These are phyloP conservation scores for Cremastinae sp. DNA, from an alignment of 2,888 invertebrate species.

Conservation along the genomic window DNA sequence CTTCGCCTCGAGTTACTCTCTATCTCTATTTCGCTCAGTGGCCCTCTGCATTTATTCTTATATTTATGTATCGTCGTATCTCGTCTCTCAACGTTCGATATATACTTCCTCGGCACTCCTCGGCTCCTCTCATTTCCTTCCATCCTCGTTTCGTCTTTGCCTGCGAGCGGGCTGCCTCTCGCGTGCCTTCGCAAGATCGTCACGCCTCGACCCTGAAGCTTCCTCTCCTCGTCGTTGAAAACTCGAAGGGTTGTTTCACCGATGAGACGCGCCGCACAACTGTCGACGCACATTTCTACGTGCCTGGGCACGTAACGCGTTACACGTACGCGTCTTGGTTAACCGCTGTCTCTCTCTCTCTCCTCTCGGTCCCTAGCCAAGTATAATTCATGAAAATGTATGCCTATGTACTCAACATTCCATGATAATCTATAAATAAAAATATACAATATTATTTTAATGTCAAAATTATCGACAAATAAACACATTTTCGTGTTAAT, in stretches of 20 bases:
- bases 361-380: no score
- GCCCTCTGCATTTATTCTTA: constrained; percentile 19
- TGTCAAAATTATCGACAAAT: no score
- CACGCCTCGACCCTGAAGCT: constrained; percentile 50
- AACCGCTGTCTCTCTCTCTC: not conserved
- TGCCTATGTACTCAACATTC: no score
- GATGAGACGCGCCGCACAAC: constrained; percentile 10
- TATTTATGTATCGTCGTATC: constrained; percentile 12
- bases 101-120: constrained; percentile 17
- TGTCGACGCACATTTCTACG: constrained; percentile 7
- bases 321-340: not conserved
- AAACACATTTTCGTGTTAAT: no score
- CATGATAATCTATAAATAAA: no score
- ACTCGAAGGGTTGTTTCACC: constrained; percentile 47
- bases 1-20: constrained; percentile 47
- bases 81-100: not conserved
- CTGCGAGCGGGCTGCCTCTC: constrained; percentile 9
- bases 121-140: constrained; percentile 44
- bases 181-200: constrained; percentile 45
- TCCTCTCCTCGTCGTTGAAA: constrained; percentile 21
- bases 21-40: constrained; percentile 34
- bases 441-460: no score
- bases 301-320: constrained; percentile 19
- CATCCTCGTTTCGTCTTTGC: constrained; percentile 34
- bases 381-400: no score